Conservation (phyloP, 92 coral and sea anemone species). For the Palythoa caribaeorum region DNA sequence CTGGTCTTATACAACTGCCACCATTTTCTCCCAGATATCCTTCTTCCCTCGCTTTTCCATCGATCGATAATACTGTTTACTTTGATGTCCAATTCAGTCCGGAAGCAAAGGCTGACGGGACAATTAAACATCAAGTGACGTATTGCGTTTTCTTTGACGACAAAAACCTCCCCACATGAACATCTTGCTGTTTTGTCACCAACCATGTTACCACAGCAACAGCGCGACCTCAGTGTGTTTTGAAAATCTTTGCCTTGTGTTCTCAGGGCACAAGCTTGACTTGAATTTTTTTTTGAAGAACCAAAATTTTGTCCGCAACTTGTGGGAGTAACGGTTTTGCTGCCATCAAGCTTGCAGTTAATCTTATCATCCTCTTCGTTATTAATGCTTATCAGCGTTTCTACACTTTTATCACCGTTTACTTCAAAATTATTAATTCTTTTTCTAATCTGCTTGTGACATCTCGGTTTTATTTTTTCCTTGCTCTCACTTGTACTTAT, state of each 20-base stretch:
- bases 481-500: not conserved
- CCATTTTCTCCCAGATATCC: constrained; percentile 71
- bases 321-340: not conserved
- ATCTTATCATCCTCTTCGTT: too few relatives aligned
- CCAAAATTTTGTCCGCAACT: not conserved
- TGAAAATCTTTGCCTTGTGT: not conserved
- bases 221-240: not conserved
- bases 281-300: not conserved
- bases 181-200: constrained; percentile 58
- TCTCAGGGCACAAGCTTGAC: not conserved
- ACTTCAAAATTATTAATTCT: not conserved
- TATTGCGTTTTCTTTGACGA: constrained; percentile 54
- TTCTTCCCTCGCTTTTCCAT: constrained; percentile 59
- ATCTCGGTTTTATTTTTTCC: not conserved
- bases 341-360: not conserved
- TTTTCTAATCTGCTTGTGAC: not conserved
- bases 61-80: constrained; percentile 51
- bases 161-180: constrained; percentile 63
- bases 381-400: too few relatives aligned
- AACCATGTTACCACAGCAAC: constrained; percentile 23
- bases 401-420: not conserved
- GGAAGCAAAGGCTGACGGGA: constrained; percentile 66
- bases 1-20: constrained; percentile 71
- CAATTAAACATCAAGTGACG: constrained; percentile 63
- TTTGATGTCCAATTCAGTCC: constrained; percentile 57